Conservation (phyloP, 2,797 vertebrate genomes). For the Sebastolobus altivelis region DNA sequence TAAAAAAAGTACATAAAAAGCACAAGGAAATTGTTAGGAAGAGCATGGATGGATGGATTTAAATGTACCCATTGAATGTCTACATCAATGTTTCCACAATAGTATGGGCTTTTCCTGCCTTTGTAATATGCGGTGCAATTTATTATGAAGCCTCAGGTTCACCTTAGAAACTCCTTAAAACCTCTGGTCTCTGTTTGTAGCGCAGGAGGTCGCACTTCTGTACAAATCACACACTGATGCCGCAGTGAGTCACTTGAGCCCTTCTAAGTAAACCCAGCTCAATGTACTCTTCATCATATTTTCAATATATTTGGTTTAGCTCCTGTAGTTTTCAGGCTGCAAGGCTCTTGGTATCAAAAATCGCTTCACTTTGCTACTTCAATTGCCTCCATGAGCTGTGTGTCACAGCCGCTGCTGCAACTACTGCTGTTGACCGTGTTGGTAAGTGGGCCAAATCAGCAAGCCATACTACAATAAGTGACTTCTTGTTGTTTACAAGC, state of each 20-base stretch:
- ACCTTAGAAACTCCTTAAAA: not conserved
- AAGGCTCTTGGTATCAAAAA: not conserved
- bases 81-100: not conserved
- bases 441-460: not conserved
- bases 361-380: not conserved
- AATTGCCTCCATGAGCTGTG: constrained; percentile 2
- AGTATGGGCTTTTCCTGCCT: not conserved
- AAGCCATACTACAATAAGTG: not conserved
- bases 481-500: not conserved
- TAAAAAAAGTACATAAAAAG: too few species aligned
- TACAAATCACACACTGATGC: not conserved
- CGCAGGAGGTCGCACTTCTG: not conserved
- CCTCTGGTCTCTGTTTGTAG: not conserved
- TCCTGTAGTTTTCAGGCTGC: not conserved
- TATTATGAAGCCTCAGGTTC: not conserved
- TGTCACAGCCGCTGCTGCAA: not conserved
- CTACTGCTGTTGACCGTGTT: not conserved
- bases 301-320: not conserved
- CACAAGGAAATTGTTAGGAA: too few species aligned
- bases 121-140: not conserved
- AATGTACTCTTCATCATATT: not conserved
- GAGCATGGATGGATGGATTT: too few species aligned
- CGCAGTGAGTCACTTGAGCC: not conserved
- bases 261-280: not conserved
- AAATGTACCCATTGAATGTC: too few species aligned